Percentiles rank a stretch among this genome's conserved stretches.
Conservation (phyloP, 2,888 invertebrate species). For the Orthonychiurus folsomi region DNA sequence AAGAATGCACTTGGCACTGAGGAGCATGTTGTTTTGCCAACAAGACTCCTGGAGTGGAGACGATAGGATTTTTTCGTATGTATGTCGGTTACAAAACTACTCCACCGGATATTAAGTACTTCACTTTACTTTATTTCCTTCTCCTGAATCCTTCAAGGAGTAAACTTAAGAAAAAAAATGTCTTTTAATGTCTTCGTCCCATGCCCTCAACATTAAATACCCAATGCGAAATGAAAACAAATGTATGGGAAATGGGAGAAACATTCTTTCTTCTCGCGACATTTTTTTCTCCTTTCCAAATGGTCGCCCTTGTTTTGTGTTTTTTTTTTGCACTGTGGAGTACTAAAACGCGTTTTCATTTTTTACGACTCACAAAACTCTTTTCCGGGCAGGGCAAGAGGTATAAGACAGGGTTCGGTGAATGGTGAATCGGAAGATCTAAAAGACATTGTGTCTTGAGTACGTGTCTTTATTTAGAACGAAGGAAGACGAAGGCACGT, state of each 20-base stretch:
- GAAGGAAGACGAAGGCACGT: too few relatives aligned
- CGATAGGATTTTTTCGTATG: neutral
- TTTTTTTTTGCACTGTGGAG: too few relatives aligned
- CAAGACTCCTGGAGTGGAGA: neutral
- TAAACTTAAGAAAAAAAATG: neutral
- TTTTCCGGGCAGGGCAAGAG: too few relatives aligned
- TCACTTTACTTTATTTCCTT: too few relatives aligned
- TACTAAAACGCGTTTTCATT: too few relatives aligned
- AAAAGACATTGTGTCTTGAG: neutral
- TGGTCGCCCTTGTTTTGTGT: too few relatives aligned
- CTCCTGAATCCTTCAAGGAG: neutral
- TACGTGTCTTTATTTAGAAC: neutral
- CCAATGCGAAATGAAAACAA: neutral
- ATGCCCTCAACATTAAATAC: too few relatives aligned
- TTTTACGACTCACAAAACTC: neutral
- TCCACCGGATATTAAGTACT: too few relatives aligned
- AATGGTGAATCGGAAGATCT: too few relatives aligned
- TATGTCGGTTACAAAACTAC: neutral
- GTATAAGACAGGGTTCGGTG: neutral
- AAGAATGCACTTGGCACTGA: neutral
- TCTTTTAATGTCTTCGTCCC: neutral
- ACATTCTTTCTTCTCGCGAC: neutral
- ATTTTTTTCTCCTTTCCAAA: conserved; percentile 1
- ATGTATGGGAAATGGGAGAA: conserved; percentile 1
- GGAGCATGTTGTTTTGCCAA: neutral